Percentiles rank a stretch among this genome's conserved stretches.
Conservation (phyloP, 2,797 vertebrate species). For the Hippoglossus hippoglossus region DNA sequence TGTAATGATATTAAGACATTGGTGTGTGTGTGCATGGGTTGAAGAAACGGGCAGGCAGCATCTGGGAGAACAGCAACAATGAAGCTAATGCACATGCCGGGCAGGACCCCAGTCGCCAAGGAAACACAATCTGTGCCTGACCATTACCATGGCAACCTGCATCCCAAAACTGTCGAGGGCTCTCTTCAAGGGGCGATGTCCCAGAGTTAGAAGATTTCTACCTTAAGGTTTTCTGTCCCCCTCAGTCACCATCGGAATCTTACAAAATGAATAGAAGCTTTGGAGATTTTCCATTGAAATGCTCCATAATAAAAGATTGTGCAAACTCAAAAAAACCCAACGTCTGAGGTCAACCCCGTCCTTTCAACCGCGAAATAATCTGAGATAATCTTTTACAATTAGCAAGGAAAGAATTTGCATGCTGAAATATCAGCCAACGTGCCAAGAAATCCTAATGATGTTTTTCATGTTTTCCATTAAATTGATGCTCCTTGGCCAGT, state of each 20-base stretch:
- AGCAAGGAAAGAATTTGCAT: constrained; percentile 24
- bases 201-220: constrained; percentile 29
- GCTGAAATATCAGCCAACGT: constrained; percentile 27
- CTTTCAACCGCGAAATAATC: constrained; percentile 39
- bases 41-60: constrained; percentile 8
- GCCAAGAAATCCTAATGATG: constrained; percentile 17
- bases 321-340: constrained; percentile 14
- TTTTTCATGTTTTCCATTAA: constrained; percentile 9
- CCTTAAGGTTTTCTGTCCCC: constrained; percentile 2
- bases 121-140: constrained; percentile 72
- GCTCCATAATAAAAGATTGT: constrained; percentile 19
- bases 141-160: constrained; percentile 71
- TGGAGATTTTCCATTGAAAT: constrained; percentile 17
- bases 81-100: constrained; percentile 34
- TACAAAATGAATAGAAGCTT: neutral
- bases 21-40: neutral
- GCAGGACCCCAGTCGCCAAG: constrained; percentile 67
- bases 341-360: constrained; percentile 22
- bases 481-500: neutral
- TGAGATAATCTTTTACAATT: constrained; percentile 38
- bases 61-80: constrained; percentile 47
- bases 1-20: no score
- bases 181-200: constrained; percentile 25
- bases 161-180: constrained; percentile 58
- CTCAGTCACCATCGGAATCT: neutral